Base-by-base conservation (phyloP, 2,113 vertebrate genomes). In the Pyrgilauda ruficollis region DNA sequence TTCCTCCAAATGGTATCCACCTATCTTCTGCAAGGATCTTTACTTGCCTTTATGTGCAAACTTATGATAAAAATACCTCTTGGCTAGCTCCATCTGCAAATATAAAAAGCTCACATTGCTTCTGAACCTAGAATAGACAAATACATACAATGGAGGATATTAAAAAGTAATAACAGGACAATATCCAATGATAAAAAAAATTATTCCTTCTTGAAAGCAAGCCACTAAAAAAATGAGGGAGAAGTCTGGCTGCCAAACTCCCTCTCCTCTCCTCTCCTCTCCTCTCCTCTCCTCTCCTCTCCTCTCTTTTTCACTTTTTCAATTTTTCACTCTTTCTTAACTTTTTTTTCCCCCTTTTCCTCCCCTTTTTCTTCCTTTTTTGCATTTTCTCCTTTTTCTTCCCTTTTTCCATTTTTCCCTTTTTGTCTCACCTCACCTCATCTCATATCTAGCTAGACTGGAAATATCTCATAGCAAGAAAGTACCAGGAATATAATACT, bases 311-410 rank as follows among this genome's bases (percentile, higher is more conserved):
- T 14, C 23, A 5, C 49, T 37, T 37, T 37, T 37, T 37, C 35
- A 37, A 37, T 27, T 21, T 19, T 15, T 33, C 2, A 2, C 2
- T 12, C 13, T 4, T 8, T 7, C 22, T 14, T 52, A 26, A 1
- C 2, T 13, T 9, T 10, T 10, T 8, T 30, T 7, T 39, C 30
- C 11, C 7, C 26, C 15, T 6, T 52, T 27, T 27, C 16, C 50
- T 52, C 15, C 26, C 16, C 9, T 6, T 1, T 16, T 17, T 30
- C 2, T 2, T 13, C 7, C 2, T 12, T 19, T 5, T 1, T 39
- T 11, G 7, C 47, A 24, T 50, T 24, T 50, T 50, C 49, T 9
- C 24, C 14, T 50, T 27, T 15, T 50, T 50, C 16, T 53, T 18
- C 10, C 8, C 12, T 15, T 3, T 50, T 4, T 5, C 11, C 2